Percentiles rank a stretch among this genome's conserved stretches.
These are phyloP conservation scores for Hippocampus zosterae DNA, from an alignment of 2,113 vertebrate species.

Conservation along the genomic window DNA sequence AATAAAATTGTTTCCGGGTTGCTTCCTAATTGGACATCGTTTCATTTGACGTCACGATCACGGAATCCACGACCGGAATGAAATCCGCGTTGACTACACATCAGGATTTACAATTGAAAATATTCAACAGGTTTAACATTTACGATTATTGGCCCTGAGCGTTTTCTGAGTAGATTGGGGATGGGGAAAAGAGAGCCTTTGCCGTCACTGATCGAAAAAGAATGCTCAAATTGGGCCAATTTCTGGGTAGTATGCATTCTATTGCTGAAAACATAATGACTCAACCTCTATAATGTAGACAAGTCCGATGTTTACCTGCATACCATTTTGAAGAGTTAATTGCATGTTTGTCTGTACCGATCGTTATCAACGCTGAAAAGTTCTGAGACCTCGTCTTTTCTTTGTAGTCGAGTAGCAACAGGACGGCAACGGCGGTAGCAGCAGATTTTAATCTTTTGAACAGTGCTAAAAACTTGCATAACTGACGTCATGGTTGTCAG, in stretches of 20 bases:
- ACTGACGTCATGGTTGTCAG: not conserved
- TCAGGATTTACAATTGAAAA: no score
- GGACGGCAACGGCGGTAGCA: not conserved
- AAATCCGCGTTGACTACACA: no score
- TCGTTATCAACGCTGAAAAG: not conserved
- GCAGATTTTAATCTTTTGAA: no score
- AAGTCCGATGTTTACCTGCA: not conserved
- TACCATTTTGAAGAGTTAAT: not conserved
- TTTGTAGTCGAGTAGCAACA: slow-evolving; percentile 14
- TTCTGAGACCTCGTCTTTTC: not conserved
- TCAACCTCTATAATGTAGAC: not conserved
- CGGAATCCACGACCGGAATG: no score
- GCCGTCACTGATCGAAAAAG: not conserved
- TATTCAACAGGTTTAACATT: no score
- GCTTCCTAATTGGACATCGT: no score
- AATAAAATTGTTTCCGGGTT: no score
- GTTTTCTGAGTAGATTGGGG: no score
- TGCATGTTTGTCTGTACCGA: not conserved
- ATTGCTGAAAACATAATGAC: not conserved
- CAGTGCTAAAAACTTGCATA: not conserved
- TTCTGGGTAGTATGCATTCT: no score
- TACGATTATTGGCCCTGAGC: no score
- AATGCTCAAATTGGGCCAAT: not conserved
- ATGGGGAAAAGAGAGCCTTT: not conserved
- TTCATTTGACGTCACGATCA: no score